Conservation (phyloP, 2,888 invertebrate genomes). For the Leucophenga montana region DNA sequence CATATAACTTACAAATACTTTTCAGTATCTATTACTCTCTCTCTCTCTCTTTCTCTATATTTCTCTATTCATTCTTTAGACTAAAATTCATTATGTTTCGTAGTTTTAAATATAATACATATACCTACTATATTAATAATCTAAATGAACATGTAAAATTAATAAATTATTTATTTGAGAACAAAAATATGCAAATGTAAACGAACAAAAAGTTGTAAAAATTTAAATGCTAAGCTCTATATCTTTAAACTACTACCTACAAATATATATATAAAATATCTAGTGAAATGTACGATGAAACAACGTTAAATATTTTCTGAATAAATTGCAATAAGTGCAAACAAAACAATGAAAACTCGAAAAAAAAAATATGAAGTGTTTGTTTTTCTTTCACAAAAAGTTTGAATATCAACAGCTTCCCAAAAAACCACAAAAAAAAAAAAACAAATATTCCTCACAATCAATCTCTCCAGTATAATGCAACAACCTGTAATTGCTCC, state of each 20-base stretch:
- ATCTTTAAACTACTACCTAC: background rate
- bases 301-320: slow-evolving; percentile 41
- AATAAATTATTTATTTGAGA: background rate
- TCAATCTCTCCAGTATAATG: slow-evolving; percentile 37
- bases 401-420: background rate
- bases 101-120: too few relatives aligned
- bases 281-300: slow-evolving; percentile 27
- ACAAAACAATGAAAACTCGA: slow-evolving; percentile 50
- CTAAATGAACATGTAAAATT: slow-evolving; percentile 31
- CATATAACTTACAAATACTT: slow-evolving; percentile 9
- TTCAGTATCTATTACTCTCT: slow-evolving; percentile 6
- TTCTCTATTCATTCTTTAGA: slow-evolving; percentile 29
- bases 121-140: too few relatives aligned
- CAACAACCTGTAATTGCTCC: background rate
- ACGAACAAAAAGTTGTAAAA: slow-evolving; percentile 15
- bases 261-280: background rate
- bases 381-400: slow-evolving; percentile 1
- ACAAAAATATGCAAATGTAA: slow-evolving; percentile 6
- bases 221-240: slow-evolving; percentile 6
- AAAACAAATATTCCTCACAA: slow-evolving; percentile 28
- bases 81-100: background rate
- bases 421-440: background rate
- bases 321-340: slow-evolving; percentile 58
- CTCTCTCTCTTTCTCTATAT: slow-evolving; percentile 21
- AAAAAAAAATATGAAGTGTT: slow-evolving; percentile 4